Conservation (phyloP, 2,797 vertebrate genomes). For the Xiphorhynchus erythropygius region DNA sequence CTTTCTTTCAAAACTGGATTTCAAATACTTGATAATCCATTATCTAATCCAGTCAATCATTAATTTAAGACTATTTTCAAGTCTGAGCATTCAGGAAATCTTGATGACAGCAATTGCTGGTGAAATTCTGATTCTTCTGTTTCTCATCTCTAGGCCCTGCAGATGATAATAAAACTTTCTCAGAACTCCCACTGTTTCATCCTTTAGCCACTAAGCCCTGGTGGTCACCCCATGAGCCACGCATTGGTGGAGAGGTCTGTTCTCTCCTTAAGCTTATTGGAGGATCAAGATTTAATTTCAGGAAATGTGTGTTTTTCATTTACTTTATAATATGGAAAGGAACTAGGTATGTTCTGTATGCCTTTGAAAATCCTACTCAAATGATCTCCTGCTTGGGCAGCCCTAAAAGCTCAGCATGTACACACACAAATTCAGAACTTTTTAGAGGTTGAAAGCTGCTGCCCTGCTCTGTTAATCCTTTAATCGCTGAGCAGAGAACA, state of each 20-base stretch:
- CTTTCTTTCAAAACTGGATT: neutral
- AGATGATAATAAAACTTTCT: neutral
- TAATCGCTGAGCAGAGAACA: neutral
- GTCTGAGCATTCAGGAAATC: neutral
- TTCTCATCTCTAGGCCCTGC: neutral
- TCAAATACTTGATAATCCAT: neutral
- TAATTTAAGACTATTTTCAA: neutral
- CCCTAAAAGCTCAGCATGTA: neutral
- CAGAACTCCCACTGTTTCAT: neutral
- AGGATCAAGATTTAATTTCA: conserved; percentile 20
- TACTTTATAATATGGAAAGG: neutral
- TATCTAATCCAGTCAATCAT: neutral
- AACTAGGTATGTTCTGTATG: neutral
- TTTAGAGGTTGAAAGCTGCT: conserved; percentile 17
- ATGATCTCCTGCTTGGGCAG: neutral
- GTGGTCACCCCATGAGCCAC: neutral
- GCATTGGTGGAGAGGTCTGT: neutral
- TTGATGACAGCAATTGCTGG: neutral
- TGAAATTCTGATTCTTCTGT: neutral
- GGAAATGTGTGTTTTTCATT: neutral
- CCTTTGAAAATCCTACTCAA: conserved; percentile 40
- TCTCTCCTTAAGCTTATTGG: neutral
- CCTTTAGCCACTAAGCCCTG: neutral
- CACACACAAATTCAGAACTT: neutral
- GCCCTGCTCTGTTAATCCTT: conserved; percentile 10